Percentiles rank a stretch among this genome's conserved stretches.
Conservation (phyloP, 2,113 vertebrate genomes). For the Camelus bactrianus region DNA sequence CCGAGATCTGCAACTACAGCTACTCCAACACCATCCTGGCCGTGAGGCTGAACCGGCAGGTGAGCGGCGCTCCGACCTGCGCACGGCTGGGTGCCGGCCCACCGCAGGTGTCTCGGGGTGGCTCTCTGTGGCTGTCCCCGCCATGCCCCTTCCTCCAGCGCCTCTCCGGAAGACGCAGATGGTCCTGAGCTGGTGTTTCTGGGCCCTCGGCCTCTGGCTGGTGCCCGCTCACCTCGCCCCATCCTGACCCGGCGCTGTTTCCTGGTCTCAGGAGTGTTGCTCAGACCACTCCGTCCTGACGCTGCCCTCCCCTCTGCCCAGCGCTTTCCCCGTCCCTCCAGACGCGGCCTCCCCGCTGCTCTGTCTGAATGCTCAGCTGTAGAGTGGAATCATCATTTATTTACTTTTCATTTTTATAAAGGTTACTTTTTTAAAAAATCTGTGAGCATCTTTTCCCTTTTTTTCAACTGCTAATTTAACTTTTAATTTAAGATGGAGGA, state of each 20-base stretch:
- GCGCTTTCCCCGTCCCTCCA: rapidly evolving
- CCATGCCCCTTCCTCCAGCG: background rate
- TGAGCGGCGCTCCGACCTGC: slow-evolving; percentile 72
- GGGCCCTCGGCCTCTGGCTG: rapidly evolving
- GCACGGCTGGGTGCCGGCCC: rapidly evolving
- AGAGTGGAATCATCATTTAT: background rate
- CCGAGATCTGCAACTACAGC: slow-evolving; percentile 99
- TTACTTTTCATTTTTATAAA: background rate
- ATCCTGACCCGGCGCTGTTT: rapidly evolving
- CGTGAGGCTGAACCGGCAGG: slow-evolving; percentile 98
- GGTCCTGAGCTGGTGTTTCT: background rate
- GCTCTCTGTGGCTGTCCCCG: background rate
- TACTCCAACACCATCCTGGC: slow-evolving; percentile 99
- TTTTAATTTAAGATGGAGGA: background rate
- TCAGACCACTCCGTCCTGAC: rapidly evolving
- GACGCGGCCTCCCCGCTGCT: rapidly evolving
- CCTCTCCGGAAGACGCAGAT: background rate
- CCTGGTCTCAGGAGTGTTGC: background rate
- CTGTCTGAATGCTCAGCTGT: rapidly evolving
- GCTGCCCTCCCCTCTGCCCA: background rate
- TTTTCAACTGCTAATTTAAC: background rate
- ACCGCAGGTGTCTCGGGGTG: background rate
- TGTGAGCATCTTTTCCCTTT: background rate
- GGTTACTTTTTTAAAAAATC: background rate
- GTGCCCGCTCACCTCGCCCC: rapidly evolving